These are phyloP conservation scores for Peromyscus polionotus DNA, from an alignment of 2,113 vertebrate genomes.

Conservation along the genomic window DNA sequence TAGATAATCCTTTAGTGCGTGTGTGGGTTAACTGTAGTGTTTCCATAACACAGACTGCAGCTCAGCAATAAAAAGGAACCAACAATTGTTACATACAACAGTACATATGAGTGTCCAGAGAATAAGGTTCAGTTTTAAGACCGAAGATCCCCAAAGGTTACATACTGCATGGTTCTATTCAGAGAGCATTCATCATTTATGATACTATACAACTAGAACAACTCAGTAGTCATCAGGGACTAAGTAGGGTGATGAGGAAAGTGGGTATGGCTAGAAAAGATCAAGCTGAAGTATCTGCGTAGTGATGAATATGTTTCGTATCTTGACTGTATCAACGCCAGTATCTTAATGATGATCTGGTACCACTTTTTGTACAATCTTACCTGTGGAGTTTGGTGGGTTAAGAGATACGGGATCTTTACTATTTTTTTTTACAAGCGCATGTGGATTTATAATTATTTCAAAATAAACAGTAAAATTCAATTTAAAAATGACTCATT, in stretches of 20 bases:
- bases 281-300: not conserved
- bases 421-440: not conserved
- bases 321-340: not conserved
- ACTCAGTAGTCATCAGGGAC: not conserved
- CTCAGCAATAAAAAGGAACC: not conserved
- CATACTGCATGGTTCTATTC: not conserved
- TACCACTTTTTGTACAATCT: not conserved
- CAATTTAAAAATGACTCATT: not conserved
- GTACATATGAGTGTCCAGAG: not conserved
- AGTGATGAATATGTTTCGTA: not conserved
- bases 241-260: not conserved
- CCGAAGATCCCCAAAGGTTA: not conserved
- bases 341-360: not conserved
- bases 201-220: not conserved
- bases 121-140: constrained; percentile 19
- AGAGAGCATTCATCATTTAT: constrained; percentile 6
- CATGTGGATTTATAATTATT: not conserved
- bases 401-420: not conserved
- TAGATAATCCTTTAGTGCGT: not conserved
- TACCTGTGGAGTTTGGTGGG: not conserved
- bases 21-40: not conserved
- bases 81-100: not conserved
- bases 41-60: not conserved
- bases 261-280: not conserved
- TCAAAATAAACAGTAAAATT: constrained; percentile 32